Evolutionary conservation across 2,113 vertebrate genomes (phyloP).

Genomic region (Haemorhous mexicanus): DNA sequence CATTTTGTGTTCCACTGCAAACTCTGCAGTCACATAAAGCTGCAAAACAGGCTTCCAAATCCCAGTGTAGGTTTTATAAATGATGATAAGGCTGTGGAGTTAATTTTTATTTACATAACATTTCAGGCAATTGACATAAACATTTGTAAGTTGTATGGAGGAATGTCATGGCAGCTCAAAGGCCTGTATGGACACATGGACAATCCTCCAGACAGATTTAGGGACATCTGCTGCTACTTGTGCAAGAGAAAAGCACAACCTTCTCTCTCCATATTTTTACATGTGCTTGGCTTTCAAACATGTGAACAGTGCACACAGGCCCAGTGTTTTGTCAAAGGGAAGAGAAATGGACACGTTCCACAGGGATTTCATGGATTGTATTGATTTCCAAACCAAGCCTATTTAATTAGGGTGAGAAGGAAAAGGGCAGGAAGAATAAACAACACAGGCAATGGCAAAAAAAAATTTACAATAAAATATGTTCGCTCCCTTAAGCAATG

Average conservation of each 20-base stretch:
- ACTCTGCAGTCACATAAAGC: not conserved
- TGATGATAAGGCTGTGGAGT: not conserved
- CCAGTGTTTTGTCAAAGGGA: not conserved
- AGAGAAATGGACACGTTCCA: not conserved
- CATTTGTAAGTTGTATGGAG: not conserved
- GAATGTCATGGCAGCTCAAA: not conserved
- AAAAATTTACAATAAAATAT: not conserved
- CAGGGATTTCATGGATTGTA: not conserved
- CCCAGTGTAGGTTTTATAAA: not conserved
- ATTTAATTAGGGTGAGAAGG: constrained; percentile 12
- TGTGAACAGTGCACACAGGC: not conserved
- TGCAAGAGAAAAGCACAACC: not conserved
- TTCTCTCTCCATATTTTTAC: not conserved
- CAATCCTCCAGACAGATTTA: not conserved
- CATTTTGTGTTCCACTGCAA: not conserved
- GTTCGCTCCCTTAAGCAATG: not conserved
- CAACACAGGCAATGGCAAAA: not conserved
- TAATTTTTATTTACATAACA: not conserved
- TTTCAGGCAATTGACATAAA: not conserved
- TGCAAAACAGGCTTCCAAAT: not conserved
- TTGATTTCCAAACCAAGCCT: constrained; percentile 9
- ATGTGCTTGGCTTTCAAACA: not conserved
- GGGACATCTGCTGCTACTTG: not conserved
- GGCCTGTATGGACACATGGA: not conserved
- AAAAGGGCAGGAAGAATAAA: not conserved